Evolutionary conservation across 2,113 vertebrate species (phyloP).

Genomic region (Coregonus clupeaformis): DNA sequence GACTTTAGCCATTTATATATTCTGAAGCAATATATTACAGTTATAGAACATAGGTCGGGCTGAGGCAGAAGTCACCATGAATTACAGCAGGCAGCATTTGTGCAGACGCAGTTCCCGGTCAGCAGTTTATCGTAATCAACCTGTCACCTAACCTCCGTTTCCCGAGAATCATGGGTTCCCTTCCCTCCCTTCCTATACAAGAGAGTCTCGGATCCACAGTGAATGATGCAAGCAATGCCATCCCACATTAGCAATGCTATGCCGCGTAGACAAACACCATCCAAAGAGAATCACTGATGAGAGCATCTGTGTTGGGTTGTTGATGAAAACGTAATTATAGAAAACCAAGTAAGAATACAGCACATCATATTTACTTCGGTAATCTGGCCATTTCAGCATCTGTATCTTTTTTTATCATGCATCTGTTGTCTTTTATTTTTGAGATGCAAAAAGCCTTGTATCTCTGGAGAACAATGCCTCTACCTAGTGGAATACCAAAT

Average conservation of each 20-base stretch:
- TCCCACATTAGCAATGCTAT: neutral
- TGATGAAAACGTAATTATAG: neutral
- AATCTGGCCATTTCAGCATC: neutral
- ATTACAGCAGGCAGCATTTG: constrained; percentile 2
- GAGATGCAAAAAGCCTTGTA: neutral
- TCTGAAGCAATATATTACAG: constrained; percentile 2
- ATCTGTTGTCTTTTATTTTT: neutral
- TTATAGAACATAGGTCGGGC: constrained; percentile 3
- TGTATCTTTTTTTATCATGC: neutral
- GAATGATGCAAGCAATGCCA: neutral
- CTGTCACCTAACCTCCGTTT: constrained; percentile 4
- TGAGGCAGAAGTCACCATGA: constrained; percentile 3
- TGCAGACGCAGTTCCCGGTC: neutral
- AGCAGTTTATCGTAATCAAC: constrained; percentile 11
- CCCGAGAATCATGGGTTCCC: constrained; percentile 1
- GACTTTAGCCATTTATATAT: neutral
- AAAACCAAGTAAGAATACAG: neutral
- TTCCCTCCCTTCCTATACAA: neutral
- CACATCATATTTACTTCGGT: neutral
- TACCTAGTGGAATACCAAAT: neutral
- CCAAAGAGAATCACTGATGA: neutral
- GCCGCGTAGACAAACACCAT: neutral
- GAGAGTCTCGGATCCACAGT: neutral
- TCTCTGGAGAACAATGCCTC: neutral
- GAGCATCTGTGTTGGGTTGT: neutral